These are phyloP conservation scores for Anoplolepis gracilipes DNA, from an alignment of 1,140 invertebrate genomes.

Conservation along the genomic window DNA sequence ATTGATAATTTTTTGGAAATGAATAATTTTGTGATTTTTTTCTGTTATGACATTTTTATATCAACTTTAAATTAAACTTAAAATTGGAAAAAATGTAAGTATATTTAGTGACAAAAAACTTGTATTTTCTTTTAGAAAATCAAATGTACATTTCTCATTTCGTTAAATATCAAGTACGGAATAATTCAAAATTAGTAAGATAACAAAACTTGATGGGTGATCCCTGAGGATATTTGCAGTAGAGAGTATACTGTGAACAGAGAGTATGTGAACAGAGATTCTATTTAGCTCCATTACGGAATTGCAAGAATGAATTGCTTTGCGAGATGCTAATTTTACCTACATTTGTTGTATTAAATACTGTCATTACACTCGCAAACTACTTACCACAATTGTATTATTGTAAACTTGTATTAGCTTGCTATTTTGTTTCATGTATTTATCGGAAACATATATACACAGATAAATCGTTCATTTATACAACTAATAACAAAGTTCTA, in stretches of 20 bases:
- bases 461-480: background rate
- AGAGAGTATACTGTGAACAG: background rate
- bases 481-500: background rate
- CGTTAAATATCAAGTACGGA: background rate
- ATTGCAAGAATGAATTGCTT: constrained; percentile 1
- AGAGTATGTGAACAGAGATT: background rate
- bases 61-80: background rate
- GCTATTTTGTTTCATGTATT: background rate
- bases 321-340: background rate
- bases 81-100: background rate
- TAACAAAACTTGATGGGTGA: background rate
- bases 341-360: constrained; percentile 21
- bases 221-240: background rate
- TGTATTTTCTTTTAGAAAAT: background rate
- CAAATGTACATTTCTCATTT: background rate
- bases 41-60: background rate
- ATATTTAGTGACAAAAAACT: background rate
- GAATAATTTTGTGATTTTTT: background rate
- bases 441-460: background rate
- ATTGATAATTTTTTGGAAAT: background rate
- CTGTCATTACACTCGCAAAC: constrained; percentile 22
- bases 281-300: background rate
- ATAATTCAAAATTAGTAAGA: background rate
- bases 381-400: background rate
- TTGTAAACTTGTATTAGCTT: background rate